Percentiles rank a stretch among this genome's conserved stretches.
phyloP scores from a whole-genome alignment of 2,113 vertebrate genomes.

The Alligator sinensis region DNA sequence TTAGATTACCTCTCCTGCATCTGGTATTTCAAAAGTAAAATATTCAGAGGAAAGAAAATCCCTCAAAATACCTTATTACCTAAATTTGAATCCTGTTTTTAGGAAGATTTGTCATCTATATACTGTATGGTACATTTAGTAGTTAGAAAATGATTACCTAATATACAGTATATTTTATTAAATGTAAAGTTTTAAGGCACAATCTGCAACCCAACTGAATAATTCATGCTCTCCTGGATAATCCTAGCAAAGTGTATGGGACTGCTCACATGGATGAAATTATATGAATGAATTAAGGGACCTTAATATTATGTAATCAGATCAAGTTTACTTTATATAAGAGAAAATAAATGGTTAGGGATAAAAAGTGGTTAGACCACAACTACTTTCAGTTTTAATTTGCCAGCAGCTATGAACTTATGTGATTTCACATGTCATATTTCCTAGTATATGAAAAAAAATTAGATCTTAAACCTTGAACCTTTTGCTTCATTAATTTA shows the following conservation, averaged over 20 bases:
- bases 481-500: background rate
- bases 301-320: background rate
- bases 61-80: fast-evolving
- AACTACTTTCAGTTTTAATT: background rate
- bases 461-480: background rate
- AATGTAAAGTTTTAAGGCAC: background rate
- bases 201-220: background rate
- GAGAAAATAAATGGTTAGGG: background rate
- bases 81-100: background rate
- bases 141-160: background rate
- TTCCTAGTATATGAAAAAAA: background rate
- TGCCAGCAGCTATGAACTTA: background rate
- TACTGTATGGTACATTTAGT: background rate
- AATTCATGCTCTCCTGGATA: background rate
- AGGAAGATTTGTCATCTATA: background rate
- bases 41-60: background rate
- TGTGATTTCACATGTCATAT: background rate
- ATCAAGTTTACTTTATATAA: background rate
- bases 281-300: background rate
- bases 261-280: background rate
- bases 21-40: background rate
- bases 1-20: background rate
- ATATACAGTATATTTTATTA: background rate
- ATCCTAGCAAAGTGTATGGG: background rate
- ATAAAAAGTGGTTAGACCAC: fast-evolving